Conservation (phyloP, 2,113 vertebrate species). For the Alethe diademata region DNA sequence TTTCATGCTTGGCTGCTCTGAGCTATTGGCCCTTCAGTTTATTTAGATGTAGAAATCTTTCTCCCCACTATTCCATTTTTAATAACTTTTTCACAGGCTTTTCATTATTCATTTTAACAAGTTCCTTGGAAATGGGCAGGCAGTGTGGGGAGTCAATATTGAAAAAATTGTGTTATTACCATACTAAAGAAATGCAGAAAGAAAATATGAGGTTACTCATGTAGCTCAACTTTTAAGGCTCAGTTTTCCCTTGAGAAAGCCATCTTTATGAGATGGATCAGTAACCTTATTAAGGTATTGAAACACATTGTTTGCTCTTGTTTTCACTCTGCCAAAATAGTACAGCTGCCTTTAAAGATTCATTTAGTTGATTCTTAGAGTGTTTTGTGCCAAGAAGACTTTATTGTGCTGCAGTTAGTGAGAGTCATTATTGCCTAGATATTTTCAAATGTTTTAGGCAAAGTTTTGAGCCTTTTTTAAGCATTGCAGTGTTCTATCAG, state of each 20-base stretch:
- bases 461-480: background rate
- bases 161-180: background rate
- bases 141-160: background rate
- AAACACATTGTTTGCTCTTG: background rate
- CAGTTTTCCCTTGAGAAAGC: background rate
- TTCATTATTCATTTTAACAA: background rate
- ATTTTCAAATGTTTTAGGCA: background rate
- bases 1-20: background rate
- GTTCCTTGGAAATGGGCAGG: background rate
- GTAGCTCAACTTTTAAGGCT: background rate
- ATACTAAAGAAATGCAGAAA: background rate
- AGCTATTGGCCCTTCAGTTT: background rate
- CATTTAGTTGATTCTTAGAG: fast-evolving
- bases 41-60: background rate
- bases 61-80: background rate
- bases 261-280: background rate
- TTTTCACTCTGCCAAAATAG: background rate
- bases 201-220: background rate
- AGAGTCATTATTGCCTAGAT: background rate
- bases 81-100: background rate
- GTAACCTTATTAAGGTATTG: background rate
- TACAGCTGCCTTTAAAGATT: background rate
- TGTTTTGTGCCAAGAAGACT: background rate
- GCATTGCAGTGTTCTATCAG: background rate
- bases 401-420: background rate